Percentiles rank a stretch among this genome's conserved stretches.
These are phyloP conservation scores for Mamestra brassicae DNA, from an alignment of 2,888 invertebrate genomes.

Conservation along the genomic window DNA sequence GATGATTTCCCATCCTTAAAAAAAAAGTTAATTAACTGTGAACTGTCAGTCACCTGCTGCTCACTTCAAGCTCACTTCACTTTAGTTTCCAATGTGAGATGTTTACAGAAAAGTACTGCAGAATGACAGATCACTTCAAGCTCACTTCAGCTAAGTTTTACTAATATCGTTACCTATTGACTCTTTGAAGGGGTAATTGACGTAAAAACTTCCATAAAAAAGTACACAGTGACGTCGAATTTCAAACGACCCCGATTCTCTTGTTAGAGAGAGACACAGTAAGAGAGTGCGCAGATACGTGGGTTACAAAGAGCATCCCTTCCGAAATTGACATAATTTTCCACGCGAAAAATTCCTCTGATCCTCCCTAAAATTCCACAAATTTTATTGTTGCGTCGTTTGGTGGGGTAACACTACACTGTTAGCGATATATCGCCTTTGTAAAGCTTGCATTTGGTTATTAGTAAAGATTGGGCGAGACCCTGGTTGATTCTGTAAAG, in stretches of 20 bases:
- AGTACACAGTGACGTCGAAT: conserved; percentile 4
- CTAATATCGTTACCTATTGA: background rate
- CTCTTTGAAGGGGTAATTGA: conserved; percentile 2
- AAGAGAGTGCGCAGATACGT: conserved; percentile 32
- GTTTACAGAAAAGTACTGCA: too few species aligned
- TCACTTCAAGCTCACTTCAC: too few species aligned
- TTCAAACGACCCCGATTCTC: conserved; percentile 16
- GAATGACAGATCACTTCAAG: too few species aligned
- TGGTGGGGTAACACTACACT: conserved; percentile 18
- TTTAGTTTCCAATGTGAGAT: too few species aligned
- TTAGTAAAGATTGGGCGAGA: background rate
- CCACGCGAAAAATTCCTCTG: conserved; percentile 73
- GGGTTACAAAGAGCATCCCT: conserved; percentile 66
- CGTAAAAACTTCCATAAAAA: conserved; percentile 1
- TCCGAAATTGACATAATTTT: conserved; percentile 77
- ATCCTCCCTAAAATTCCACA: conserved; percentile 73
- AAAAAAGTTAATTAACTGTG: too few species aligned
- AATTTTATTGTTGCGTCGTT: conserved; percentile 72
- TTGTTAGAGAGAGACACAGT: conserved; percentile 42
- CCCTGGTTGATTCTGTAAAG: too few species aligned
- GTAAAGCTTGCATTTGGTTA: background rate
- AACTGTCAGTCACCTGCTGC: too few species aligned
- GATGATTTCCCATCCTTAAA: too few species aligned
- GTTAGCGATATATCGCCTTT: conserved; percentile 20
- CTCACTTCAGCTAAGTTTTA: too few species aligned